Percentiles rank a stretch among this genome's conserved stretches.
Evolutionary conservation across 2,797 vertebrate genomes (phyloP).

Genomic region (Poecilia picta): DNA sequence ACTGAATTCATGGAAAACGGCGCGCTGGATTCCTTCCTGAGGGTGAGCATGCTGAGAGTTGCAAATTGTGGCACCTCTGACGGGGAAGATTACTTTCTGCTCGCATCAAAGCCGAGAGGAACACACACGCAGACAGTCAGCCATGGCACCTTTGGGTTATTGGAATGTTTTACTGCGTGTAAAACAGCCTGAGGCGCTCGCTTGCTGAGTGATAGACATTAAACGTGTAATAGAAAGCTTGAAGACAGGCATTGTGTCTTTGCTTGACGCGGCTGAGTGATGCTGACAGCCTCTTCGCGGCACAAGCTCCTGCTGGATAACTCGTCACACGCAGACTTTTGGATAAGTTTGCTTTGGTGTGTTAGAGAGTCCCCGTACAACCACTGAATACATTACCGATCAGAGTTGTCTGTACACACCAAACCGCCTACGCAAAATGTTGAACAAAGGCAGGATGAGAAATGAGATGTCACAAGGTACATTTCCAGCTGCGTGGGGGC

Average conservation of each 20-base stretch:
- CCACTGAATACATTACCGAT: slow-evolving; percentile 62
- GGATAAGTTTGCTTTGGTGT: slow-evolving; percentile 49
- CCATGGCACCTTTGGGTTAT: slow-evolving; percentile 67
- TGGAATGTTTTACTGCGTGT: slow-evolving; percentile 62
- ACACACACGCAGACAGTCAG: slow-evolving; percentile 45
- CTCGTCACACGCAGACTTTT: slow-evolving; percentile 62
- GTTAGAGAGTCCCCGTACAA: slow-evolving; percentile 54
- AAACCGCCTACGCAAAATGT: slow-evolving; percentile 55
- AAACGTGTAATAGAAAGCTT: slow-evolving; percentile 71
- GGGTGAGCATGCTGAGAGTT: slow-evolving; percentile 81
- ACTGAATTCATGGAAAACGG: slow-evolving; percentile 99
- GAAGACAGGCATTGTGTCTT: slow-evolving; percentile 64
- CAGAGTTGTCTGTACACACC: slow-evolving; percentile 46
- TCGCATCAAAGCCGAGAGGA: slow-evolving; percentile 56
- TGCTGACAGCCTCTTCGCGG: slow-evolving; percentile 64
- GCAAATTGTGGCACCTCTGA: slow-evolving; percentile 31
- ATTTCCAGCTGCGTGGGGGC: slow-evolving; percentile 57
- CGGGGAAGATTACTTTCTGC: slow-evolving; percentile 55
- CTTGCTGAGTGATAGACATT: slow-evolving; percentile 74
- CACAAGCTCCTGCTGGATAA: slow-evolving; percentile 63
- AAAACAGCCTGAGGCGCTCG: slow-evolving; percentile 68
- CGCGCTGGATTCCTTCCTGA: slow-evolving; percentile 95
- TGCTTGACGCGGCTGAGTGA: slow-evolving; percentile 70
- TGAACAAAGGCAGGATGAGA: slow-evolving; percentile 65
- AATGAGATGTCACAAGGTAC: slow-evolving; percentile 65